phyloP scores from a whole-genome alignment of 2,888 invertebrate genomes.

The Euzetes globulus region DNA sequence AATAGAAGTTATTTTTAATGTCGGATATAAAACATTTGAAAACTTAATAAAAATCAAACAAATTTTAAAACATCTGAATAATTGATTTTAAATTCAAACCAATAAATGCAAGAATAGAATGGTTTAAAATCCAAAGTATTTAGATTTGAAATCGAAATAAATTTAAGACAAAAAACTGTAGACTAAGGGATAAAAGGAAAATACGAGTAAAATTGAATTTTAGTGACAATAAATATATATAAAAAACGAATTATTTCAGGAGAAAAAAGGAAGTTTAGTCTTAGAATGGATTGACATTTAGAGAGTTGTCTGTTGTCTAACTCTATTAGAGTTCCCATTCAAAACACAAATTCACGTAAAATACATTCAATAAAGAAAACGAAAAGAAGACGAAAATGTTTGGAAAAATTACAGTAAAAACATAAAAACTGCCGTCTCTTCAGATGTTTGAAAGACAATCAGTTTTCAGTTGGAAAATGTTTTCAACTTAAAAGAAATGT shows the following conservation, averaged over 20 bases:
- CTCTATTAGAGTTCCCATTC: not conserved
- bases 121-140: not conserved
- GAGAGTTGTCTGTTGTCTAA: constrained; percentile 5
- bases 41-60: not conserved
- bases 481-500: not conserved
- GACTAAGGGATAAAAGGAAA: not conserved
- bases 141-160: not conserved
- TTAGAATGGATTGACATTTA: not conserved
- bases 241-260: not conserved
- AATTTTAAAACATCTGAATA: not conserved
- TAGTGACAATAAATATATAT: constrained; percentile 11
- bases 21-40: too few relatives aligned
- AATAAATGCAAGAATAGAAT: not conserved
- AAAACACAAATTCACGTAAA: not conserved
- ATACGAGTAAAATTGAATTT: not conserved
- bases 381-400: not conserved
- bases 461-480: constrained; percentile 8
- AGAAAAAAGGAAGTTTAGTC: not conserved
- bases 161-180: not conserved
- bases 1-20: too few relatives aligned
- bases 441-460: constrained; percentile 6
- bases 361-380: not conserved
- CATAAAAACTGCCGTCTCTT: not conserved
- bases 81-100: not conserved
- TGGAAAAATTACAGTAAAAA: not conserved